Evolutionary conservation across 2,113 vertebrate species (phyloP).

Genomic region (Austrofundulus limnaeus): DNA sequence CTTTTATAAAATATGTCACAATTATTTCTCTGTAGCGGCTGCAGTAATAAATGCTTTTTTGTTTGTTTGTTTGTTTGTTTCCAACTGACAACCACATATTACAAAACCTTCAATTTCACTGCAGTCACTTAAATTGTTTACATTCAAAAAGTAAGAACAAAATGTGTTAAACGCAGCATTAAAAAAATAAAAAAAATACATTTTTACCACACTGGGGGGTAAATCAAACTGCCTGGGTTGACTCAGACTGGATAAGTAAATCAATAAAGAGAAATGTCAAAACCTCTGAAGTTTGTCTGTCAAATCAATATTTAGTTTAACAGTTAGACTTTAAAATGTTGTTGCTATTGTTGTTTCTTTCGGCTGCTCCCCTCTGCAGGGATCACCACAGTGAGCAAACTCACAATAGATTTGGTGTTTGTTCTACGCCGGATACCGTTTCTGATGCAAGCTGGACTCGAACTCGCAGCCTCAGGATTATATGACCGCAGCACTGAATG

Average conservation of each 20-base stretch:
- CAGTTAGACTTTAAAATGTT: background rate
- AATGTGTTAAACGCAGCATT: background rate
- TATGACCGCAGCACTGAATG: no score
- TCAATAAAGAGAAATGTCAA: background rate
- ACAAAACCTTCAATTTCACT: background rate
- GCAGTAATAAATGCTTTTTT: background rate
- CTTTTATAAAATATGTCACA: background rate
- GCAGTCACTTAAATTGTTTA: slow-evolving; percentile 8
- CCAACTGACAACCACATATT: background rate
- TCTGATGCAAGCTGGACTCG: no score
- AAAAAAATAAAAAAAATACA: no score
- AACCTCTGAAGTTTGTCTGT: background rate
- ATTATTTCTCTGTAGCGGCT: background rate
- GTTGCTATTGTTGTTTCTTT: no score
- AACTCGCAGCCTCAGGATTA: no score
- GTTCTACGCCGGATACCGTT: no score
- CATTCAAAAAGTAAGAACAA: background rate
- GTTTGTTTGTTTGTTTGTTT: background rate
- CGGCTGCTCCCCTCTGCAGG: no score
- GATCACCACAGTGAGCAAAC: no score
- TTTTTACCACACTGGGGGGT: background rate
- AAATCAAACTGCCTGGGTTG: slow-evolving; percentile 1
- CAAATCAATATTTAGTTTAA: slow-evolving; percentile 1
- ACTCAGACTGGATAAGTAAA: background rate
- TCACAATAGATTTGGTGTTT: no score